phyloP scores from a whole-genome alignment of 2,113 vertebrate genomes.

The Phycodurus eques region DNA sequence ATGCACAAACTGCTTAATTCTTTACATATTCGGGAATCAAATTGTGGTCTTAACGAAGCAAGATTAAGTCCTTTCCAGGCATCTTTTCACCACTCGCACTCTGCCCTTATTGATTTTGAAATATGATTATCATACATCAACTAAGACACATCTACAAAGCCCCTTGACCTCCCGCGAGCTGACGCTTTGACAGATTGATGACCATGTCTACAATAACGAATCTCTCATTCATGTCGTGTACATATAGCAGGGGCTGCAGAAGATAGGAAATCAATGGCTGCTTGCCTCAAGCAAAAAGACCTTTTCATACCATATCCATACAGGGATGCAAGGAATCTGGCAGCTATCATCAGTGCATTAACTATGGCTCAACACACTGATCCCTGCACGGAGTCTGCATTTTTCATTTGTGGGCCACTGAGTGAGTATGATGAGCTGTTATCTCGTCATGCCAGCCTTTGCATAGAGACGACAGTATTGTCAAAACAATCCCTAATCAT shows the following conservation, averaged over 20 bases:
- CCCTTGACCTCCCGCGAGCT: constrained; percentile 25
- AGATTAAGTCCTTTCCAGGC: not conserved
- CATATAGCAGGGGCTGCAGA: constrained; percentile 22
- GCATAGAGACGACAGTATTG: not conserved
- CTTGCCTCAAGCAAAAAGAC: constrained; percentile 41
- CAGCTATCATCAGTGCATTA: constrained; percentile 23
- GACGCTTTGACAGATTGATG: constrained; percentile 39
- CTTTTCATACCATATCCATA: constrained; percentile 14
- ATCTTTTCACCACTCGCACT: not conserved
- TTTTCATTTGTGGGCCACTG: constrained; percentile 22
- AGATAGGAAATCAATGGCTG: constrained; percentile 55
- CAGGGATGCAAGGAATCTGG: constrained; percentile 20
- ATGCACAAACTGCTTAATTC: too few species aligned
- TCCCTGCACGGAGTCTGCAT: constrained; percentile 11
- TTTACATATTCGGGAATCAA: not conserved
- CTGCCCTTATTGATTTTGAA: not conserved
- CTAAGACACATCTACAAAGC: constrained; percentile 33
- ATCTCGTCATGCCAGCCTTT: not conserved
- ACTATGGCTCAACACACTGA: constrained; percentile 6
- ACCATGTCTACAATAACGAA: constrained; percentile 48
- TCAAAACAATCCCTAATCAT: not conserved
- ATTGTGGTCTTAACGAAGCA: not conserved
- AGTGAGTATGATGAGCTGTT: not conserved
- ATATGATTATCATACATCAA: not conserved
- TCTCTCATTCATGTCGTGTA: constrained; percentile 53